Conservation (phyloP, 2,888 invertebrate species). For the Noctua janthina region DNA sequence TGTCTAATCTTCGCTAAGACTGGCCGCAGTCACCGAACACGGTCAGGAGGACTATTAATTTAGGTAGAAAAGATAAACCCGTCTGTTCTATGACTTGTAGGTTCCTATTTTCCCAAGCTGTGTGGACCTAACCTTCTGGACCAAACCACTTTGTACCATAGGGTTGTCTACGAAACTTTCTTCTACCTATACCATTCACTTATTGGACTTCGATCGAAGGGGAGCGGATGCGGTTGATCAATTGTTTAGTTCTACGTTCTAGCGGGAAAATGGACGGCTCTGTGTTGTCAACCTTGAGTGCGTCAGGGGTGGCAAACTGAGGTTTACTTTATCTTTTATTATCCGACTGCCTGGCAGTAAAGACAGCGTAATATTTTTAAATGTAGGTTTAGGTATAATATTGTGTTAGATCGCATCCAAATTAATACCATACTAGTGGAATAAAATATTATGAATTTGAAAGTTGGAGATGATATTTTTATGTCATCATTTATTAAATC, state of each 20-base stretch:
- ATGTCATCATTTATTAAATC: neutral
- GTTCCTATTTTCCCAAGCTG: neutral
- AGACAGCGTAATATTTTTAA: neutral
- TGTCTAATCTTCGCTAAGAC: too few species aligned
- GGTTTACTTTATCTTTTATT: neutral
- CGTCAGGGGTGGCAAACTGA: conserved; percentile 43
- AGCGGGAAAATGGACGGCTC: conserved; percentile 51
- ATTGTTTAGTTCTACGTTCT: conserved; percentile 61
- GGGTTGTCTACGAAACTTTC: conserved; percentile 44
- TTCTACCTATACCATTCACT: conserved; percentile 49
- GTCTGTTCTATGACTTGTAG: neutral
- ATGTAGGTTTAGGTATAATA: conserved; percentile 4
- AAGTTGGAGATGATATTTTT: conserved; percentile 8
- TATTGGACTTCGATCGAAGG: conserved; percentile 57
- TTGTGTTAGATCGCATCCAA: conserved; percentile 22
- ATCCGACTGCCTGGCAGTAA: neutral
- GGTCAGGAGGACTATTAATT: neutral
- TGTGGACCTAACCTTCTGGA: neutral
- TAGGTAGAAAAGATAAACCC: neutral
- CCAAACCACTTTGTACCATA: neutral
- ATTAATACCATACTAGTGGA: neutral
- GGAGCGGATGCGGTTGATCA: conserved; percentile 64
- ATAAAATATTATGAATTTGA: conserved; percentile 1
- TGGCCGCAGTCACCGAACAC: too few species aligned
- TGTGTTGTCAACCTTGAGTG: conserved; percentile 53